Percentiles rank a stretch among this genome's conserved stretches.
These are phyloP conservation scores for Tinamus major DNA, from an alignment of 2,797 vertebrate species.

Conservation along the genomic window DNA sequence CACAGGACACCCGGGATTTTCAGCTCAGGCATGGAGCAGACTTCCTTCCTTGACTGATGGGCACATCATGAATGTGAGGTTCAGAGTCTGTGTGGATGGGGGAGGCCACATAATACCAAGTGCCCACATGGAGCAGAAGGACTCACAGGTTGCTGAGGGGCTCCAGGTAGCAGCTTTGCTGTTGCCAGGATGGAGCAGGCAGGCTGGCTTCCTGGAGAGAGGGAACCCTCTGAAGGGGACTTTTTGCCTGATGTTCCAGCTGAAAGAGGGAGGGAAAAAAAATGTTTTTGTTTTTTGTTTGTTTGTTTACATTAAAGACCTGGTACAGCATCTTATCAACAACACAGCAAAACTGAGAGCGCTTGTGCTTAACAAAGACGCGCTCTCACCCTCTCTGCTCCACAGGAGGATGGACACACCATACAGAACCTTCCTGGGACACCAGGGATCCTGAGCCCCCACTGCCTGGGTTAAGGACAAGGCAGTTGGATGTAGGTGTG, in stretches of 20 bases:
- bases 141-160: slow-evolving; percentile 80
- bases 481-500: neutral
- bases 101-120: neutral
- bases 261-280: slow-evolving; percentile 35
- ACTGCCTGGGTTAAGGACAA: neutral
- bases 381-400: neutral
- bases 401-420: neutral
- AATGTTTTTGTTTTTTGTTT: neutral
- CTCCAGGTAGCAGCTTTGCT: slow-evolving; percentile 78
- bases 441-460: neutral
- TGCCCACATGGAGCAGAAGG: neutral
- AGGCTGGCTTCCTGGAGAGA: slow-evolving; percentile 69
- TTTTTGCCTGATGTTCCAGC: slow-evolving; percentile 78
- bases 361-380: neutral
- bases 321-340: neutral
- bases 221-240: slow-evolving; percentile 69
- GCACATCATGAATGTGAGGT: rapidly evolving
- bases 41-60: neutral
- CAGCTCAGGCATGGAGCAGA: neutral
- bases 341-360: neutral
- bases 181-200: slow-evolving; percentile 75
- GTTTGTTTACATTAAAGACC: neutral
- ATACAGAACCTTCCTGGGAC: neutral
- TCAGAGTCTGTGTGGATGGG: neutral
- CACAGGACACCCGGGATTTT: neutral